Base-by-base conservation (phyloP, 1,140 invertebrate genomes). In the Drosophila nebulosa region DNA sequence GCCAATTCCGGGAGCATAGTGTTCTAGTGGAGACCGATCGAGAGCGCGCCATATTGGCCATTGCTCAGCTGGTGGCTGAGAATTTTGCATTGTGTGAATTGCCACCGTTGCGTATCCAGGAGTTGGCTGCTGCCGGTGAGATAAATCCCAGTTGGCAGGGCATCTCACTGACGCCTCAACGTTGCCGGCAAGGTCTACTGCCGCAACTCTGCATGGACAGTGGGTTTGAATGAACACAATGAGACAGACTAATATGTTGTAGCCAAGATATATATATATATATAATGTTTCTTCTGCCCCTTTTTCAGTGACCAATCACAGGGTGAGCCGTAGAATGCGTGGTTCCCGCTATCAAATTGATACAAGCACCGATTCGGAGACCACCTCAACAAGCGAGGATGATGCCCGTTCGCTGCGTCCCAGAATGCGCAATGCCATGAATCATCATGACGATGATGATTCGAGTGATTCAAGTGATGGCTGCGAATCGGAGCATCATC, bases 1-100 rank as follows among this genome's bases (percentile, higher is more conserved):
- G 91, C 14, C 91, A 91, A 59, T 91, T 90, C 59, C 74, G 91
- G 0, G 91, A 91, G 50, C 91, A 91, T 60, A 91, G 89, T 36
- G 90, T 91, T 14, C 56, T 91, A 5, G 79, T 90, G 14, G 90
- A 91, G 30, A 90, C 80, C 1, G 91, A 91, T 78, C 74, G 90
- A 0, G 91, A 91, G 35, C 83, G 90, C 0, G 79, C 90, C 21
- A 91, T 91, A 10, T 62, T 91, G 50, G 74, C 84, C 56, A 90
- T 91, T 35, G 85, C 80, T 5, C 90, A 91, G 67, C 39, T 91
- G 30, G 83, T 90, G 9, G 74, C 63, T 0, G 89, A 91, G 24
- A 88, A 89, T 32, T 79, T 78, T 58, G 79, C 80, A 0, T 30
- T 91, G 22, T 86, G 75, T 21, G 90, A 91, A 42, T 35, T 61